Base-by-base conservation (phyloP, 2,797 vertebrate species). In the Synaphobranchus kaupii region DNA sequence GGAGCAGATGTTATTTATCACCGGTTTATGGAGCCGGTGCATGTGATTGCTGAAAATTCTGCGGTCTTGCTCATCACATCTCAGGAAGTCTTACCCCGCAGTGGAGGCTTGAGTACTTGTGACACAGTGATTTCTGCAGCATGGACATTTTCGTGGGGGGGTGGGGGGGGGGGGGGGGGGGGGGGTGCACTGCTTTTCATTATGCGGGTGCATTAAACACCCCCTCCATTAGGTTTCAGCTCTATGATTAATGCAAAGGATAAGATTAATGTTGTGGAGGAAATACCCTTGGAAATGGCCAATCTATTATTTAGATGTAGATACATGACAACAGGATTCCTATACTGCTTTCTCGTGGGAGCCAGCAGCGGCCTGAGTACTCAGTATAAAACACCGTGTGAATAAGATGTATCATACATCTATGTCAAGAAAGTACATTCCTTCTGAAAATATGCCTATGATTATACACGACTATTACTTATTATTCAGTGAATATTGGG, bases 181-280 rank as follows among this genome's bases (percentile, higher is more conserved):
- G 71, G 86, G 90, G 87, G 88, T 89, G 92, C 92, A 91, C 93
- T 94, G 93, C 92, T 94, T 94, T 92, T 88, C 87, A 94, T 94
- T 94, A 94, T 83, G 60, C 87, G 63, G 94, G 93, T 86, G 78
- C 87, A 86, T 83, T 87, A 89, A 90, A 88, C 80, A 89, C 87
- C 89, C 89, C 91, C 89, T 89, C 87, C 78, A 89, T 84, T 50
- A 89, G 85, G 80, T 86, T 88, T 84, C 86, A 92, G 85, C 86
- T 91, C 88, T 76, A 87, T 91, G 93, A 94, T 94, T 95, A 92
- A 95, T 91, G 90, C 47, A 84, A 86, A 86, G 80, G 89, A 25
- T 86, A 89, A 89, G 89, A 95, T 91, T 89, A 87, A 94, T 91
- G 88, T 86, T 84, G 86, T 90, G 87, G 87, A 87, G 85, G 87